phyloP scores from a whole-genome alignment of 2,888 invertebrate species.

The Lacanobia wlatinum region DNA sequence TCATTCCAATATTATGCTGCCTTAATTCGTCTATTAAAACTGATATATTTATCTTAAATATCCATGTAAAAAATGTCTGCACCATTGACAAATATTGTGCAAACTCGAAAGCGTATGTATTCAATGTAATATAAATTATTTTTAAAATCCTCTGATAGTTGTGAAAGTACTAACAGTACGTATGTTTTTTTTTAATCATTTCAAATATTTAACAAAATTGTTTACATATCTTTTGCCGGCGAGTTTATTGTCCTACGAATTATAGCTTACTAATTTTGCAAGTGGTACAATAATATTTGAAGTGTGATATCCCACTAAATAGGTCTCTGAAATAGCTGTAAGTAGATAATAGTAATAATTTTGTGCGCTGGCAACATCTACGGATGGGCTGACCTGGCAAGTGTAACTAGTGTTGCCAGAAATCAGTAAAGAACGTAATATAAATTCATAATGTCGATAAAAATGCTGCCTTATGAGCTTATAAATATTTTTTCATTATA shows the following conservation, averaged over 20 bases:
- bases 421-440: slow-evolving; percentile 34
- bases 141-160: neutral
- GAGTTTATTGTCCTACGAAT: slow-evolving; percentile 37
- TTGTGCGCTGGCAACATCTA: slow-evolving; percentile 62
- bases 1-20: slow-evolving; percentile 56
- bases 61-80: neutral
- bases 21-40: slow-evolving; percentile 31
- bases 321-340: slow-evolving; percentile 68
- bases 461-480: slow-evolving; percentile 57
- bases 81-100: neutral
- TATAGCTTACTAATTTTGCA: slow-evolving; percentile 47
- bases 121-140: neutral
- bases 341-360: slow-evolving; percentile 68
- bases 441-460: slow-evolving; percentile 41
- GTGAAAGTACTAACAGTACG: neutral
- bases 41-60: neutral
- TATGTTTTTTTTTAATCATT: slow-evolving; percentile 12
- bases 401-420: slow-evolving; percentile 61
- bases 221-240: slow-evolving; percentile 30
- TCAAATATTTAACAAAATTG: neutral
- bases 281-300: slow-evolving; percentile 66
- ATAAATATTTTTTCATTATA: slow-evolving; percentile 43
- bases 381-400: slow-evolving; percentile 44
- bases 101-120: neutral
- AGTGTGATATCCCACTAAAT: slow-evolving; percentile 70